phyloP scores from a whole-genome alignment of 2,888 invertebrate genomes.

The Eupithecia tripunctaria region DNA sequence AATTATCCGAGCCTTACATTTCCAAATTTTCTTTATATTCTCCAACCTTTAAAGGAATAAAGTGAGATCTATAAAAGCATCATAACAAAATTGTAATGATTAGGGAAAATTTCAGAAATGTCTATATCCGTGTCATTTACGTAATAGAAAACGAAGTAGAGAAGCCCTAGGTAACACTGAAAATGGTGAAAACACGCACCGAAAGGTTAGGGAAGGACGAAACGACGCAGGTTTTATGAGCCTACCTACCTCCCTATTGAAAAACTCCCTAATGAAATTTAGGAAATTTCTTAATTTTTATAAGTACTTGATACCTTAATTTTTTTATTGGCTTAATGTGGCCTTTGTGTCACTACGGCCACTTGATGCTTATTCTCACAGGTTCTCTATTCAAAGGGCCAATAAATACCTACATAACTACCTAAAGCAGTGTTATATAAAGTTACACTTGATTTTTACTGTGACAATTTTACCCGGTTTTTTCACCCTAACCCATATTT shows the following conservation, averaged over 20 bases:
- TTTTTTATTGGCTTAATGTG: too few species aligned
- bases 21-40: not conserved
- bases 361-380: not conserved
- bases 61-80: not conserved
- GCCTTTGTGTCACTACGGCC: too few species aligned
- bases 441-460: too few species aligned
- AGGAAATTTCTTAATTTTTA: not conserved
- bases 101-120: not conserved
- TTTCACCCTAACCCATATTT: too few species aligned
- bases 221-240: not conserved
- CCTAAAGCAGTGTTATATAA: not conserved
- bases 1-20: not conserved
- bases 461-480: too few species aligned
- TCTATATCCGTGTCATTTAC: not conserved
- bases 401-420: not conserved
- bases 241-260: not conserved
- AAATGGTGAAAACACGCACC: not conserved
- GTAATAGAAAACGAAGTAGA: constrained; percentile 1
- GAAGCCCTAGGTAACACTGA: not conserved
- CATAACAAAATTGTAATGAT: not conserved
- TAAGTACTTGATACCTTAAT: too few species aligned
- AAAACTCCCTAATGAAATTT: not conserved
- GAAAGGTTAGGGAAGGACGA: not conserved
- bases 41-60: not conserved
- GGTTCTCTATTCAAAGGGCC: not conserved